Base-by-base conservation (phyloP, 92 coral and sea anemone species). In the Metridium senile region DNA sequence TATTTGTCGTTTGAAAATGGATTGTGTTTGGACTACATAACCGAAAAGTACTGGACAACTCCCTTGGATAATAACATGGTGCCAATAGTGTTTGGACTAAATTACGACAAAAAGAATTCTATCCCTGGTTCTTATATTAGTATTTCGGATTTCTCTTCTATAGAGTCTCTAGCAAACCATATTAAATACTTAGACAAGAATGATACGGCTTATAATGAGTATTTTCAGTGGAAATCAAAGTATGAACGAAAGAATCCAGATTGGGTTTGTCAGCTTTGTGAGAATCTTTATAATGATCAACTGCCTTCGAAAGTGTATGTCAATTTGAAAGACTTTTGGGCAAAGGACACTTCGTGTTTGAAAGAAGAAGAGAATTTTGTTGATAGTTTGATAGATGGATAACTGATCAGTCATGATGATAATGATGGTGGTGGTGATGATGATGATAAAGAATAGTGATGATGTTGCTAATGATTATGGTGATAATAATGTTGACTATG, bases 91-190 rank as follows among this genome's bases (percentile, higher is more conserved):
- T 51, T 92, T n/a, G 97, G 96, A 4, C 74, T 88, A 9, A 73
- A 88, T n/a, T 92, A 92, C 80, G 88, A 86, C 16, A 39, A 62
- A 0, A 61, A 58, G 51, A 71, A 87, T 1, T 88, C 99, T 11
- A 70, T 96, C 16, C 99, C 99, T 21, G 99, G 96, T 2, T 96
- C 99, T 1, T 96, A 77, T 78, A 88, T 96, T 1, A 92, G 92
- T 72, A 89, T 70, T 4, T 54, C 86, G 53, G 93, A 96, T 81
- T 96, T 92, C 46, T 53, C 85, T 17, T 87, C 99, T 1, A 69
- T 85, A 0, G 58, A 89, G 66, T 52, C 78, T 2, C 74, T 95
- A 0, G 99, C 96, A 0, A 75, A 83, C 51, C 85, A 87, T 78
- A 64, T 95, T 0, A 25, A 64, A 0, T 87, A 72, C 69, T 68